Conservation (phyloP, 1,140 invertebrate species). For the Bicyclus anynana region DNA sequence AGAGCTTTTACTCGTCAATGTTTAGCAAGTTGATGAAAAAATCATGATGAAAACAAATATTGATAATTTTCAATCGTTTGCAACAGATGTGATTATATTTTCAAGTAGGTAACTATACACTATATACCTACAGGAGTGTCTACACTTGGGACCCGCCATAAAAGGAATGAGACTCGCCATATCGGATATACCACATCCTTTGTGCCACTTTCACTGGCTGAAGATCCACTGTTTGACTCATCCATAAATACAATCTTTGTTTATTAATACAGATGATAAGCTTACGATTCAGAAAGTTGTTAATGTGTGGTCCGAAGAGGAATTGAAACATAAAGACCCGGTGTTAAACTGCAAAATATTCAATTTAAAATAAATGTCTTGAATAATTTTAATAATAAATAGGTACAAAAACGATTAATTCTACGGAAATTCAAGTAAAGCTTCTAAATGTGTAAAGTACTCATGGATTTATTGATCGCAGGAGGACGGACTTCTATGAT, state of each 20-base stretch:
- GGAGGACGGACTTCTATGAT: background rate
- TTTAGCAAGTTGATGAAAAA: too few species aligned
- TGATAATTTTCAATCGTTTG: too few species aligned
- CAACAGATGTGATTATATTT: background rate
- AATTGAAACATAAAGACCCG: background rate
- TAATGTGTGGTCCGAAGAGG: background rate
- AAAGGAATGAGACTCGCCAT: background rate
- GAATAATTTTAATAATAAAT: too few species aligned
- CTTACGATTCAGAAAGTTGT: conserved; percentile 1
- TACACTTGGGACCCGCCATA: background rate
- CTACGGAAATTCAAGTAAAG: too few species aligned
- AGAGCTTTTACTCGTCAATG: too few species aligned
- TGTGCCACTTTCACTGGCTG: conserved; percentile 14
- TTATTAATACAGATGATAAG: conserved; percentile 12
- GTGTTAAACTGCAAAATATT: background rate
- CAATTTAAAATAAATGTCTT: background rate
- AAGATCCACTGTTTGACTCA: conserved; percentile 9
- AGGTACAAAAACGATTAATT: too few species aligned
- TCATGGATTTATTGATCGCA: too few species aligned
- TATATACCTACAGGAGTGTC: background rate
- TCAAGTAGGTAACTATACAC: background rate
- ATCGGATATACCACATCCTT: conserved; percentile 11
- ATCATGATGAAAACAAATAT: too few species aligned
- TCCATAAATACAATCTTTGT: conserved; percentile 17
- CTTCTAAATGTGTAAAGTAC: too few species aligned